Conservation (phyloP, 2,888 invertebrate species). For the Acanthopleura granulata region DNA sequence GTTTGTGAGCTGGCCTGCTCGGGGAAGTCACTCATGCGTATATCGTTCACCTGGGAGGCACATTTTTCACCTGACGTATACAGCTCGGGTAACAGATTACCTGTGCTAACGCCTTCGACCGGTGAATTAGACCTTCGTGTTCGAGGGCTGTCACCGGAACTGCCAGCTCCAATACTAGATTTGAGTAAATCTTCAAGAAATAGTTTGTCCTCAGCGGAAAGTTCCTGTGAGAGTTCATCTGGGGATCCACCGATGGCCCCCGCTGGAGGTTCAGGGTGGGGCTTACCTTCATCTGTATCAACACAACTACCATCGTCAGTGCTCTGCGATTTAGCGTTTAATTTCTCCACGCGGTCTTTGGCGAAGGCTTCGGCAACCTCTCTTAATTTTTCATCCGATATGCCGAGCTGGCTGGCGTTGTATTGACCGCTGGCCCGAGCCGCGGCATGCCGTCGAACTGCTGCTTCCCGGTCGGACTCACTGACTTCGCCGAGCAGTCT, state of each 20-base stretch:
- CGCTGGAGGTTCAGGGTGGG: neutral
- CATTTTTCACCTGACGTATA: neutral
- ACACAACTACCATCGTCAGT: neutral
- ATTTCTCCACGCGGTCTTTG: neutral
- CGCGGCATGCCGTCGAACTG: neutral
- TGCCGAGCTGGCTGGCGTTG: neutral
- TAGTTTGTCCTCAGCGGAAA: neutral
- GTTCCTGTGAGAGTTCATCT: neutral
- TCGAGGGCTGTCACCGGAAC: neutral
- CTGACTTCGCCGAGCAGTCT: conserved; percentile 53
- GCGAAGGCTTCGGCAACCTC: conserved; percentile 14
- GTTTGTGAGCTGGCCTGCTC: neutral
- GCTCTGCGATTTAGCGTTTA: neutral
- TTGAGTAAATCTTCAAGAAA: neutral
- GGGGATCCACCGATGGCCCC: neutral
- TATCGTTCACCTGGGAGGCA: neutral
- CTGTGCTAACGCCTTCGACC: neutral
- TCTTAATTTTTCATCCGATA: conserved; percentile 8
- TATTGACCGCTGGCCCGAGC: neutral
- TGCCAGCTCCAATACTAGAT: neutral
- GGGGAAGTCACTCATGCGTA: neutral
- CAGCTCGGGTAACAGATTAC: neutral
- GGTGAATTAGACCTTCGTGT: neutral
- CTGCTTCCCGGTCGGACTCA: conserved; percentile 33
- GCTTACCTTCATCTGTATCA: neutral